A percentile compares a stretch with the other conserved stretches of the same genome.
phyloP scores from a whole-genome alignment of 2,888 invertebrate species.

The Melinaea marsaeus region DNA sequence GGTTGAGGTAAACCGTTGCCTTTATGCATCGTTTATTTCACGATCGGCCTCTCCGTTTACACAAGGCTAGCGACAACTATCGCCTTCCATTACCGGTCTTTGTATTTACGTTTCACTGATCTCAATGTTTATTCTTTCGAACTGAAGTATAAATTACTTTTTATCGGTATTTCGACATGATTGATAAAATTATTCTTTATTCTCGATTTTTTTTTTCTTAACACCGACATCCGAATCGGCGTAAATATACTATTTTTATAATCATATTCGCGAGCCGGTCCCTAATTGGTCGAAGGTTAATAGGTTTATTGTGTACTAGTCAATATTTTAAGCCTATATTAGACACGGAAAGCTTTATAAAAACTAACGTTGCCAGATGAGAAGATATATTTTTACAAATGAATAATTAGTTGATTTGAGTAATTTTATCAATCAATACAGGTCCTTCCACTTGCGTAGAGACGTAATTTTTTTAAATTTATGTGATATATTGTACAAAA shows the following conservation, averaged over 20 bases:
- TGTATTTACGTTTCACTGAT: constrained; percentile 67
- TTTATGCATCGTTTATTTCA: neutral
- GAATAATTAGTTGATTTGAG: neutral
- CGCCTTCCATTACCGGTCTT: constrained; percentile 46
- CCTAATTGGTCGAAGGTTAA: neutral
- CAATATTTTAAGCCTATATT: constrained; percentile 1
- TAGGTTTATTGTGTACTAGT: constrained; percentile 1
- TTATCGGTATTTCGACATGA: constrained; percentile 5
- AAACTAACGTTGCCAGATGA: constrained; percentile 3
- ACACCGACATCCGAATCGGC: neutral
- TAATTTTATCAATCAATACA: constrained; percentile 39
- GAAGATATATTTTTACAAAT: neutral
- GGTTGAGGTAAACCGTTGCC: neutral
- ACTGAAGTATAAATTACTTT: constrained; percentile 48
- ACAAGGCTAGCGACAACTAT: constrained; percentile 3
- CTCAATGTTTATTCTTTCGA: constrained; percentile 53
- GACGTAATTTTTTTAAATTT: constrained; percentile 61
- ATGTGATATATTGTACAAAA: constrained; percentile 74
- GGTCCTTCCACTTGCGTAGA: constrained; percentile 38
- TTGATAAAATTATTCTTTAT: constrained; percentile 30
- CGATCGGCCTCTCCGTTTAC: neutral
- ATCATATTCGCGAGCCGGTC: constrained; percentile 3
- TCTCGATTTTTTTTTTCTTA: neutral
- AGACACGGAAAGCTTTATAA: neutral
- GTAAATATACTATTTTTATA: constrained; percentile 5